A percentile compares a stretch with the other conserved stretches of the same genome.
Conservation (phyloP, 2,113 vertebrate species). For the Sorex fumeus region DNA sequence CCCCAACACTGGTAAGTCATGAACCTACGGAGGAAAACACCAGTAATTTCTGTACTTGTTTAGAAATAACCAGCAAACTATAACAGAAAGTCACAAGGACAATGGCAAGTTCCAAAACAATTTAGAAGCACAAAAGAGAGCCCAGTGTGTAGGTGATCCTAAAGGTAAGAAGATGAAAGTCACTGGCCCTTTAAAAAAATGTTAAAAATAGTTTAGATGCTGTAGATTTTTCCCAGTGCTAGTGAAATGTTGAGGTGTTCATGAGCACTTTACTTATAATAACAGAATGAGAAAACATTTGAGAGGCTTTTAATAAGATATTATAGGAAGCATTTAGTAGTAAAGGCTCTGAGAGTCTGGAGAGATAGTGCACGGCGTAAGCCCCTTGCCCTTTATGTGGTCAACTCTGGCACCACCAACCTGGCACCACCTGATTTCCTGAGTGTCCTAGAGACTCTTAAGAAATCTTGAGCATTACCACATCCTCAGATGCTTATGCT, state of each 20-base stretch:
- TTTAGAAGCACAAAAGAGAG: conserved; percentile 2
- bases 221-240: conserved; percentile 43
- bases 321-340: not conserved
- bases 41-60: conserved; percentile 28
- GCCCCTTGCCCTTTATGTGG: too few relatives aligned
- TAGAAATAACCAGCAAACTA: conserved; percentile 11
- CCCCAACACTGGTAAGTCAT: conserved; percentile 29
- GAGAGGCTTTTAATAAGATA: not conserved
- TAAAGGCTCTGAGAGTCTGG: not conserved
- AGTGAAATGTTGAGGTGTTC: conserved; percentile 20
- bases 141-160: not conserved
- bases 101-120: conserved; percentile 32
- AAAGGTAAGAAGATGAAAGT: not conserved
- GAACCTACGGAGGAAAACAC: conserved; percentile 20
- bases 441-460: too few relatives aligned
- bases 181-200: not conserved
- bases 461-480: too few relatives aligned
- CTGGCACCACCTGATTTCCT: too few relatives aligned
- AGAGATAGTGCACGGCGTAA: too few relatives aligned
- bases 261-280: conserved; percentile 40
- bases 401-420: too few relatives aligned
- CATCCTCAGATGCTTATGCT: too few relatives aligned
- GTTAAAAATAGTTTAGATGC: not conserved
- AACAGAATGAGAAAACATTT: conserved; percentile 25
- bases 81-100: conserved; percentile 47